Percentiles rank a stretch among this genome's conserved stretches.
These are phyloP conservation scores for Macropis europaea DNA, from an alignment of 2,888 invertebrate genomes.

Conservation along the genomic window DNA sequence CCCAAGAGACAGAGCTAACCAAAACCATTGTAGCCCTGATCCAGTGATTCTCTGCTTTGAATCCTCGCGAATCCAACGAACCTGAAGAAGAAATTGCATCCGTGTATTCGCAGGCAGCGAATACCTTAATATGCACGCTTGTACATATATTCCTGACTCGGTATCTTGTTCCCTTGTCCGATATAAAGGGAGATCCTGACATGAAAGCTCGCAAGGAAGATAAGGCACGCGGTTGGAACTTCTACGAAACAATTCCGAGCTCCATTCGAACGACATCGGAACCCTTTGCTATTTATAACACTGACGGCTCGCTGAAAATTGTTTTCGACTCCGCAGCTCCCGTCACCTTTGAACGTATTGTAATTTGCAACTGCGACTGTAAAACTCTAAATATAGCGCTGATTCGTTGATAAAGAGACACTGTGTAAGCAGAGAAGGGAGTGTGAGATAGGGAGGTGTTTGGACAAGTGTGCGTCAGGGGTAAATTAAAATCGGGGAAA, in stretches of 20 bases:
- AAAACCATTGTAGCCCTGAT: too few relatives aligned
- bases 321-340: neutral
- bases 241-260: conserved; percentile 31
- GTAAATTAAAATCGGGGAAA: too few relatives aligned
- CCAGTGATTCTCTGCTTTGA: too few relatives aligned
- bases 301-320: conserved; percentile 9
- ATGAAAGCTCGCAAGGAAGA: conserved; percentile 28
- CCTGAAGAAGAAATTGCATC: too few relatives aligned
- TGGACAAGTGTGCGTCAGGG: too few relatives aligned
- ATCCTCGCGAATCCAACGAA: too few relatives aligned
- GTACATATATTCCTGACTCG: too few relatives aligned
- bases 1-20: too few relatives aligned
- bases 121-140: neutral
- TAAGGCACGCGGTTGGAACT: conserved; percentile 24
- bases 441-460: too few relatives aligned
- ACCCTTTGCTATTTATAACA: conserved; percentile 30
- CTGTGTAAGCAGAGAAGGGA: too few relatives aligned
- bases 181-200: conserved; percentile 19
- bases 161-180: conserved; percentile 8
- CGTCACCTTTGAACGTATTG: neutral
- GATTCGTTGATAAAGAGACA: neutral
- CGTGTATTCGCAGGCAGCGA: too few relatives aligned
- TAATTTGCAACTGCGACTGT: neutral
- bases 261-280: conserved; percentile 6
- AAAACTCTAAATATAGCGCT: neutral